Evolutionary conservation across 2,113 vertebrate species (phyloP).

Genomic region (Epinephelus moara): DNA sequence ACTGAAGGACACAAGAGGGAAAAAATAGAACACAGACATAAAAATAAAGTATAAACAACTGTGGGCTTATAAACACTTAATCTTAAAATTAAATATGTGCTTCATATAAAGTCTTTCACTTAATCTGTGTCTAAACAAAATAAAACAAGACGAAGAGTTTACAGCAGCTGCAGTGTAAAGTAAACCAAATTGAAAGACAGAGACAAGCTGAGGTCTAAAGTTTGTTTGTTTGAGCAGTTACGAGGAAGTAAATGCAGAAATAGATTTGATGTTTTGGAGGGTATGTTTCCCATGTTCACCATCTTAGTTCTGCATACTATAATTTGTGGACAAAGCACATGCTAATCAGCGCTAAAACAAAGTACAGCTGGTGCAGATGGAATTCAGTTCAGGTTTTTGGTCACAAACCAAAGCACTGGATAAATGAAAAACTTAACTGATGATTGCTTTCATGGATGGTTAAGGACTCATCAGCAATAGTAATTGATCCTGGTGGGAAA

Average conservation of each 20-base stretch:
- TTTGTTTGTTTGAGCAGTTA: background rate
- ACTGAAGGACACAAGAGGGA: background rate
- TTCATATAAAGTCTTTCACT: background rate
- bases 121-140: background rate
- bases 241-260: background rate
- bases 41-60: conserved; percentile 16
- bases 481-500: background rate
- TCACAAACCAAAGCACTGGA: background rate
- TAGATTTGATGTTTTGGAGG: background rate
- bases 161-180: background rate
- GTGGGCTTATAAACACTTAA: background rate
- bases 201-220: background rate
- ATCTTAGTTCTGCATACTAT: background rate
- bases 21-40: background rate
- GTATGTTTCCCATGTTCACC: background rate
- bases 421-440: background rate
- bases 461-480: background rate
- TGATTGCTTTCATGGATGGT: background rate
- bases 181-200: background rate
- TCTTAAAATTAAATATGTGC: background rate
- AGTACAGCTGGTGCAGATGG: background rate
- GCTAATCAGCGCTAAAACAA: background rate
- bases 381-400: background rate
- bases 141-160: background rate
- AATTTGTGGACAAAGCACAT: background rate